Conservation (phyloP, 2,888 invertebrate genomes). For the Sycophila texana region DNA sequence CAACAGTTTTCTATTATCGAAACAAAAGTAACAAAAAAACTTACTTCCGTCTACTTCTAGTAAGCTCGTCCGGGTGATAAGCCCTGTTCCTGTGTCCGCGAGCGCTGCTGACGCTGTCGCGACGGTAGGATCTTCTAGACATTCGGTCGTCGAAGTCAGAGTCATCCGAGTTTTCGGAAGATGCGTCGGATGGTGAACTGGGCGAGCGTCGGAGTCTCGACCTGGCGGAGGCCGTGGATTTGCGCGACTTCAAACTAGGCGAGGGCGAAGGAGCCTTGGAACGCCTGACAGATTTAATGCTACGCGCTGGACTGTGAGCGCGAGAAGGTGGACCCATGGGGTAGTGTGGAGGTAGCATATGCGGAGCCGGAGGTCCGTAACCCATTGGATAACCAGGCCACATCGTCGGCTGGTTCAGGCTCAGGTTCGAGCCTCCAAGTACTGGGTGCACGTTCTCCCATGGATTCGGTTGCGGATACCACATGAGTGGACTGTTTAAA, state of each 20-base stretch:
- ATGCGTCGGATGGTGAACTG: constrained; percentile 72
- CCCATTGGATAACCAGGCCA: constrained; percentile 66
- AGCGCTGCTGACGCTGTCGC: constrained; percentile 40
- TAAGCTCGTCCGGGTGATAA: constrained; percentile 45
- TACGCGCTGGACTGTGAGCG: constrained; percentile 73
- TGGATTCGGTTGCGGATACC: constrained; percentile 67
- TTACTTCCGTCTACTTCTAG: constrained; percentile 45
- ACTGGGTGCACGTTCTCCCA: constrained; percentile 55
- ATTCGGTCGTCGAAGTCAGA: constrained; percentile 79
- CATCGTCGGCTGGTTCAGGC: constrained; percentile 70
- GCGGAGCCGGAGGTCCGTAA: constrained; percentile 49
- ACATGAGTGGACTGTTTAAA: constrained; percentile 75
- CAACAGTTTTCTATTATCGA: not conserved
- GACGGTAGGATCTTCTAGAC: constrained; percentile 66
- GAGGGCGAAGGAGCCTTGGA: constrained; percentile 83
- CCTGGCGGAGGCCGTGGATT: constrained; percentile 81
- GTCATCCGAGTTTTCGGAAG: constrained; percentile 77
- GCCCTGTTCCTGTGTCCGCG: constrained; percentile 3
- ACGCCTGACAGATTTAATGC: constrained; percentile 69
- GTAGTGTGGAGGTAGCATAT: constrained; percentile 74
- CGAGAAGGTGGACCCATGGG: constrained; percentile 77
- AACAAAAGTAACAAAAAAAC: not conserved
- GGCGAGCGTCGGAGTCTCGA: constrained; percentile 72
- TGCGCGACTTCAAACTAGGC: constrained; percentile 82
- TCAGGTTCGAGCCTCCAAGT: constrained; percentile 71